phyloP scores from a whole-genome alignment of 2,113 vertebrate genomes.

The Hippocampus guttulatus region DNA sequence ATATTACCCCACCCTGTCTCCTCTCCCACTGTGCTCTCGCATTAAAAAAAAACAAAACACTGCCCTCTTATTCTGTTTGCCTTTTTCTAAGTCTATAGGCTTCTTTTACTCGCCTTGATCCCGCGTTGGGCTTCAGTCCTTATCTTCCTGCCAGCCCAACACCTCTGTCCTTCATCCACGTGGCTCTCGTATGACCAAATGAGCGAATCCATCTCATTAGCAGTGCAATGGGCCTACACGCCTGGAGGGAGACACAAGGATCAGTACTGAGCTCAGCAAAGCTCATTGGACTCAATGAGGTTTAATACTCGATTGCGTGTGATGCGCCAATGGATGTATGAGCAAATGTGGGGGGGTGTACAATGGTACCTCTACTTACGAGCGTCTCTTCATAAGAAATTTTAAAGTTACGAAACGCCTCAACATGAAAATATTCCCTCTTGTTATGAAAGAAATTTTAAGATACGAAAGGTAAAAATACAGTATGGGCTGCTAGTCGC shows the following conservation, averaged over 20 bases:
- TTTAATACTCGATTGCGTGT: conserved; percentile 38
- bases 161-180: conserved; percentile 34
- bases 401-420: no score
- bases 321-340: not conserved
- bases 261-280: conserved; percentile 48
- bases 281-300: conserved; percentile 61
- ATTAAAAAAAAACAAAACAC: not conserved
- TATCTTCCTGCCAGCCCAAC: conserved; percentile 13
- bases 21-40: conserved; percentile 15
- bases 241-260: conserved; percentile 38
- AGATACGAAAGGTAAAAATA: no score
- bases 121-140: conserved; percentile 5
- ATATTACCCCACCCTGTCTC: conserved; percentile 49
- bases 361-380: no score
- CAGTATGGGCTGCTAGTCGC: no score
- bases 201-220: conserved; percentile 65
- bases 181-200: conserved; percentile 41
- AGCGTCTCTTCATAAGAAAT: no score
- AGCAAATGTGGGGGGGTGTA: not conserved
- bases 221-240: conserved; percentile 34
- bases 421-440: no score
- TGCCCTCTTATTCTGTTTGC: conserved; percentile 3
- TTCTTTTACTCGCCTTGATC: conserved; percentile 13
- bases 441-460: no score
- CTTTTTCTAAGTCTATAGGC: conserved; percentile 5